Evolutionary conservation across 2,797 vertebrate genomes (phyloP), one percentile per base, ranked within the genome.

Genomic region (Xyrichtys novacula): DNA sequence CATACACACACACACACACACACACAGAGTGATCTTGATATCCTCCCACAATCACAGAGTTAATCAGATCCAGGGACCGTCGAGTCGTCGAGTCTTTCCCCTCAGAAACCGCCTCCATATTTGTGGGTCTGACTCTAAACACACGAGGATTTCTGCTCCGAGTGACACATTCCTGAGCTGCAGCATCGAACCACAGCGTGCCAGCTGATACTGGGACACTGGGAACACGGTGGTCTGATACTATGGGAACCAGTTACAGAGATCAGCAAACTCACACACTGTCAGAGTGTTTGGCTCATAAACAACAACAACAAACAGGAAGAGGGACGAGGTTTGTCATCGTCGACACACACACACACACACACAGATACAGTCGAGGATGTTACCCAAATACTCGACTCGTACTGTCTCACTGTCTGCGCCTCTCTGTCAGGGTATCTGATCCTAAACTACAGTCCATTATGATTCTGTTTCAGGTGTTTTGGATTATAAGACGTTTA

Each of bases 101-200:
- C 70, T 73, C 83, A 85, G 60, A 89, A 87, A 85, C 85, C 84
- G 31, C 47, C 76, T 77, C 65, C 78, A 76, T 78, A 85, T 81
- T 83, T 84, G 81, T 83, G 79, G 85, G 47, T 1, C 55, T 47
- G 76, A 73, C 60, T 86, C 54, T 78, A 58, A 89, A 89, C 81
- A 78, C 78, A n/a, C 16, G 7, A 54, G 58, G 57, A 72, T 32
- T 82, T 88, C 75, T 17, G 67, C 63, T 86, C 63, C 4, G 67
- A 61, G 69, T 84, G 83, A 87, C 84, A 88, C 57, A 88, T 87
- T 86, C 81, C 80, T 84, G 78, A 81, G 65, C 72, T 38, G 57
- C 70, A 43, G 71, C 53, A 44, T 68, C 38, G 43, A 59, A 67
- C 84, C 85, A 47, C 88, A 78, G 38, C 59, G 43, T 36, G 23